phyloP scores from a whole-genome alignment of 2,888 invertebrate species.

The Agapostemon virescens region DNA sequence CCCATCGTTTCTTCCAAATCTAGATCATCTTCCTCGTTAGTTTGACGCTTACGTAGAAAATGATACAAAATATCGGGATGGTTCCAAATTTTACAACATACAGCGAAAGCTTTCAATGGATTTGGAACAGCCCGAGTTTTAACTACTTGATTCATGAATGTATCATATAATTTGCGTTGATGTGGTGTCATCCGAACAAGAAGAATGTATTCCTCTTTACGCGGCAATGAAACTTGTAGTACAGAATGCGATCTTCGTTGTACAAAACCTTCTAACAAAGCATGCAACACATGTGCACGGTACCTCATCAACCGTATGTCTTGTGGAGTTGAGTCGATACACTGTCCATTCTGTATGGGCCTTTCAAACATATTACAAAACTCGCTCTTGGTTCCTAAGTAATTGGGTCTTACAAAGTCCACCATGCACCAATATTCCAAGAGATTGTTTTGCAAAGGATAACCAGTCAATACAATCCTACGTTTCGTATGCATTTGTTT shows the following conservation, averaged over 20 bases:
- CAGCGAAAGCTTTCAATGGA: conserved; percentile 98
- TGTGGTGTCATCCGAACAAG: conserved; percentile 92
- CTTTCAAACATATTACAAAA: conserved; percentile 99
- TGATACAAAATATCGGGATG: conserved; percentile 96
- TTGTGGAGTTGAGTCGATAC: conserved; percentile 96
- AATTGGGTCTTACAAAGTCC: conserved; percentile 98
- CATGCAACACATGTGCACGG: conserved; percentile 97
- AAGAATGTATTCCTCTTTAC: conserved; percentile 97
- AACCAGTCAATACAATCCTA: conserved; percentile 97
- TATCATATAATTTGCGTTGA: conserved; percentile 94
- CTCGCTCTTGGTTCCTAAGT: conserved; percentile 97
- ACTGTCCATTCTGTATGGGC: conserved; percentile 99
- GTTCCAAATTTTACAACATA: conserved; percentile 99
- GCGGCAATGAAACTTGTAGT: conserved; percentile 94
- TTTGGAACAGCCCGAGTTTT: conserved; percentile 93
- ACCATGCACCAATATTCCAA: conserved; percentile 99
- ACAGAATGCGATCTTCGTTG: conserved; percentile 97
- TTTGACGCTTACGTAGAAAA: conserved; percentile 90
- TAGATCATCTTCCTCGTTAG: conserved; percentile 89
- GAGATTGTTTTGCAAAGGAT: conserved; percentile 98
- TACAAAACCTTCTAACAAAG: conserved; percentile 96
- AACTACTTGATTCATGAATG: conserved; percentile 96
- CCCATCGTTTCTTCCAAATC: conserved; percentile 90
- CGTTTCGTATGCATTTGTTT: conserved; percentile 97
- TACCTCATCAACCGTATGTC: conserved; percentile 97